Evolutionary conservation across 2,888 invertebrate species (phyloP), one percentile per base, ranked within the genome.

Genomic region (Scaptomyza flava): DNA sequence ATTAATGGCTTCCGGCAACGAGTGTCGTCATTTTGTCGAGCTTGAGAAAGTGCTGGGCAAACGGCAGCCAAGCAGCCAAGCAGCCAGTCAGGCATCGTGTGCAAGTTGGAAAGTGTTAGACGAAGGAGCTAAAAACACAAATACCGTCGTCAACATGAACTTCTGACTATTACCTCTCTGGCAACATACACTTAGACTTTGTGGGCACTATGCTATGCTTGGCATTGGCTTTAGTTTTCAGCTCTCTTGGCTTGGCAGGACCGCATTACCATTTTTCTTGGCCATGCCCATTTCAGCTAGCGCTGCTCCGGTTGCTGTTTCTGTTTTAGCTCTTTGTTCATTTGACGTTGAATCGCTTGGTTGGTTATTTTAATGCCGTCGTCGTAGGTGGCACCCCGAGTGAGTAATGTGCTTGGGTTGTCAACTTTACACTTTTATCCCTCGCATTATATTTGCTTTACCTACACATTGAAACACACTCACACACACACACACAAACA

Each of bases 361-460:
- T 79, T 81, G 81, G 79, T 78, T 80, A 78, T 81, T 81, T 83
- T 81, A 89, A 88, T 88, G 85, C 75, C 63, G 62, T 58, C 62
- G 65, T 65, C 66, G 62, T 68, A 60, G 75, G 72, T 87, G 85
- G 85, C 81, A 84, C 77, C 87, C 82, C 81, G 79, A 77, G 81
- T 89, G 89, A 84, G 76, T 88, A 86, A 90, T 89, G 87, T 87
- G 79, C 81, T 77, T 72, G 84, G 80, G 86, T 80, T 89, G 89
- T 86, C 88, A 88, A 87, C 85, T 89, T 88, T 85, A 87, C 81
- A 87, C 87, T 82, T 83, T 84, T 84, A 88, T 88, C 83, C 81
- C 74, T 81, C 69, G 89, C 80, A 84, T 85, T 87, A 88, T 85
- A 84, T 88, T 77, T 81, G 84, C 82, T 71, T 79, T 79, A 87